Base-by-base conservation (phyloP, 2,797 vertebrate species). In the Oreochromis grahami region DNA sequence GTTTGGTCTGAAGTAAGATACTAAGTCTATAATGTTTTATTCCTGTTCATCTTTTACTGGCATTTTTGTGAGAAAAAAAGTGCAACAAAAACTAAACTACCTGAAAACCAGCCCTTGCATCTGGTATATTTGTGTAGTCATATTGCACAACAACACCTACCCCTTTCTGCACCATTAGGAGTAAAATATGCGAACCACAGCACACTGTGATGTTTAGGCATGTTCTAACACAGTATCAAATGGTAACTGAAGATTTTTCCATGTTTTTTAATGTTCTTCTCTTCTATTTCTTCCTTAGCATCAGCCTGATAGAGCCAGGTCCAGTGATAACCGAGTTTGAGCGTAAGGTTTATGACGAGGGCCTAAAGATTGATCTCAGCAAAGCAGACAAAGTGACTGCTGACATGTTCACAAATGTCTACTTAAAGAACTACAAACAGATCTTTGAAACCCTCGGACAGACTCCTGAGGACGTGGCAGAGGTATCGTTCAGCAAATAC, bases 271-370 rank as follows among this genome's bases (percentile, higher is more conserved):
- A 21, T 65, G 41, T 65, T 4, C 34, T 65, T 65, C 45, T 78
- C 29, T 15, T 65, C 8, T 50, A 15, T 52, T 84, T 41, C 26
- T 53, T 52, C 51, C 77, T 65, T 79, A 98, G 97, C 65, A 95
- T 98, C 91, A 97, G 93, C 87, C 94, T 98, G 84, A 97, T 98
- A 81, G 97, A 98, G 90, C 97, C 97, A 11, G 97, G 97, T 12
- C 97, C 97, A 1, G 97, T 98, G 77, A 70, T 97, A 80, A 98
- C 97, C 74, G 97, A 98, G 86, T 97, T 98, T 95, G 97, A 98
- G 92, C 95, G 82, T 45, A 98, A 98, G 91, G 97, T 97, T 41
- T 98, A 93, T 63, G 96, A 97, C 3, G 96, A 97, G 58, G 97
- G 95, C 60, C 34, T 96, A 95, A 97, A 97, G 94, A 96, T 96